phyloP scores from a whole-genome alignment of 2,113 vertebrate genomes.

The Nasalis larvatus region DNA sequence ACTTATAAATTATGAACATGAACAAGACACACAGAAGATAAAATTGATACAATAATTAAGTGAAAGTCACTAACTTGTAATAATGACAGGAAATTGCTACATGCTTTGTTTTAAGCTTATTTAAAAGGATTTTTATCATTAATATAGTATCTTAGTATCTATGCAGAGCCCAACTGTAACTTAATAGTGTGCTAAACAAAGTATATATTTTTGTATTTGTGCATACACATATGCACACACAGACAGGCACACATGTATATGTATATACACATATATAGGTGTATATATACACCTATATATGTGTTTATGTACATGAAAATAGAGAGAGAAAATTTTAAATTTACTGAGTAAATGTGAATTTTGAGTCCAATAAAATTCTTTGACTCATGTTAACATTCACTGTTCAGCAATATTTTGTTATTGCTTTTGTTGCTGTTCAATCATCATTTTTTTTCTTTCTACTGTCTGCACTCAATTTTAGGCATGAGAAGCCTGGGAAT shows the following conservation, averaged over 20 bases:
- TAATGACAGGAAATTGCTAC: neutral
- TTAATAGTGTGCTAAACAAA: neutral
- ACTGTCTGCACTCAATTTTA: neutral
- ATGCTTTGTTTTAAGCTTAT: neutral
- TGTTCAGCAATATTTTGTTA: neutral
- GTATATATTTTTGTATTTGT: neutral
- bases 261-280: no score
- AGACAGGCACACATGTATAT: no score
- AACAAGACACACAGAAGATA: neutral
- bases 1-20: neutral
- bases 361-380: neutral
- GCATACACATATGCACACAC: neutral
- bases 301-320: no score
- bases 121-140: neutral
- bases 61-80: neutral
- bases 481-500: neutral
- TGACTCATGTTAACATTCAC: neutral
- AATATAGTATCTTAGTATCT: neutral
- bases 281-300: no score
- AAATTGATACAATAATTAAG: neutral
- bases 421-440: neutral
- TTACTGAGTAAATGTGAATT: neutral
- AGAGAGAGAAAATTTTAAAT: neutral
- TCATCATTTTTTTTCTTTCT: neutral
- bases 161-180: neutral